A percentile compares a stretch with the other conserved stretches of the same genome.
phyloP scores from a whole-genome alignment of 2,888 invertebrate species.

The Schrankia costaestrigalis region DNA sequence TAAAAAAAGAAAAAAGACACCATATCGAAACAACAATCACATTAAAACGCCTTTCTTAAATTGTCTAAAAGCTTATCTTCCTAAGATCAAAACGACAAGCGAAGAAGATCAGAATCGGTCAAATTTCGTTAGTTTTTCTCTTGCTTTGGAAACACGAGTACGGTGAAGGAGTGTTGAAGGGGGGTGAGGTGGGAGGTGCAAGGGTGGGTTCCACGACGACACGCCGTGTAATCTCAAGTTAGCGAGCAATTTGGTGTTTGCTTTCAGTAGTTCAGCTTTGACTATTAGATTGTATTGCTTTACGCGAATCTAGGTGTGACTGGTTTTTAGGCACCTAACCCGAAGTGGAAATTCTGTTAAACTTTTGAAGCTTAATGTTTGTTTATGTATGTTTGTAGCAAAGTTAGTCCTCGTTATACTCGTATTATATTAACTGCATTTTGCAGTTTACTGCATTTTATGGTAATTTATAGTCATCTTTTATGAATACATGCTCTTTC shows the following conservation, averaged over 20 bases:
- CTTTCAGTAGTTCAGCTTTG: conserved; percentile 60
- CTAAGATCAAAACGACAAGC: conserved; percentile 40
- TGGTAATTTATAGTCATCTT: too few species aligned
- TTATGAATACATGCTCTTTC: too few species aligned
- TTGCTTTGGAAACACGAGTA: conserved; percentile 47
- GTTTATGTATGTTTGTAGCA: too few species aligned
- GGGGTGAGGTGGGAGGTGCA: conserved; percentile 16
- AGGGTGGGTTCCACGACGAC: conserved; percentile 35
- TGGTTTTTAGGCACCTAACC: conserved; percentile 14
- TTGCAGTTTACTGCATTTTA: too few species aligned
- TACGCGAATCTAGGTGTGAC: conserved; percentile 30
- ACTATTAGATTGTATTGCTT: conserved; percentile 47
- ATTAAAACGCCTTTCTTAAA: conserved; percentile 1
- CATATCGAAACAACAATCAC: too few species aligned
- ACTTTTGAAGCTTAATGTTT: too few species aligned
- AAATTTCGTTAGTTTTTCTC: conserved; percentile 54
- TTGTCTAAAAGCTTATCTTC: conserved; percentile 12
- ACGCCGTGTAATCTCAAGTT: conserved; percentile 65
- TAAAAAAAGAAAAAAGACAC: too few species aligned
- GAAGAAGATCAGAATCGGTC: conserved; percentile 39
- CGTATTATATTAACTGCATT: too few species aligned
- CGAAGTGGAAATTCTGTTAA: conserved; percentile 6
- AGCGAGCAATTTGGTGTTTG: conserved; percentile 72
- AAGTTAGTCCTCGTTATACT: too few species aligned
- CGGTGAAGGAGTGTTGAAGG: conserved; percentile 20